phyloP scores from a whole-genome alignment of 53 echinoderm and acorn worm species.

The Glandiceps talaboti region DNA sequence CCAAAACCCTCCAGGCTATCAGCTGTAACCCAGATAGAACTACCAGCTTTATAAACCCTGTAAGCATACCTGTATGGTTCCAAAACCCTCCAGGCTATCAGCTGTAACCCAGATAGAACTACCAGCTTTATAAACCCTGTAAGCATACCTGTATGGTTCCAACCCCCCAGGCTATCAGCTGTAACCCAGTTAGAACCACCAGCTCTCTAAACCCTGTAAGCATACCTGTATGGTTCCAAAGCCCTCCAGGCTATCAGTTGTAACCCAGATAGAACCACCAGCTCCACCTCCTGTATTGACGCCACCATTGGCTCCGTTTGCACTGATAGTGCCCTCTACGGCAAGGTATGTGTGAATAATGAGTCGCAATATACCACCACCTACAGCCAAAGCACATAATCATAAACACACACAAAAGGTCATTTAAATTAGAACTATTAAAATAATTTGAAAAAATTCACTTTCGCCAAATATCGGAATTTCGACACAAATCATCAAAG shows the following conservation, averaged over 20 bases:
- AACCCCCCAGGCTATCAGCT: no score
- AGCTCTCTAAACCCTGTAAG: no score
- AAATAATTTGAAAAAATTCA: no score
- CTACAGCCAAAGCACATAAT: no score
- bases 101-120: constrained; percentile 68
- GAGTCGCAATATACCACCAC: constrained; percentile 57
- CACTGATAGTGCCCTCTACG: constrained; percentile 53
- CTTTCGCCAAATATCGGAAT: no score
- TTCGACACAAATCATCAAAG: no score
- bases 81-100: constrained; percentile 25
- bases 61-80: constrained; percentile 46
- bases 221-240: constrained; percentile 41
- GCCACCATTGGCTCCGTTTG: constrained; percentile 29
- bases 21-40: constrained; percentile 62
- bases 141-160: no score
- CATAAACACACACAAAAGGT: no score
- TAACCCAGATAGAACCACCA: constrained; percentile 77
- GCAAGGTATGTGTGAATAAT: constrained; percentile 26
- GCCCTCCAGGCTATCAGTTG: constrained; percentile 32
- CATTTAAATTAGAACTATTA: no score
- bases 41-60: no score
- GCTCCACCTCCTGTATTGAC: constrained; percentile 35
- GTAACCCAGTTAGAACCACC: no score
- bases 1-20: constrained; percentile 30
- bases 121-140: no score